Evolutionary conservation across 2,888 invertebrate species (phyloP).

Genomic region (Bellardia pandia): DNA sequence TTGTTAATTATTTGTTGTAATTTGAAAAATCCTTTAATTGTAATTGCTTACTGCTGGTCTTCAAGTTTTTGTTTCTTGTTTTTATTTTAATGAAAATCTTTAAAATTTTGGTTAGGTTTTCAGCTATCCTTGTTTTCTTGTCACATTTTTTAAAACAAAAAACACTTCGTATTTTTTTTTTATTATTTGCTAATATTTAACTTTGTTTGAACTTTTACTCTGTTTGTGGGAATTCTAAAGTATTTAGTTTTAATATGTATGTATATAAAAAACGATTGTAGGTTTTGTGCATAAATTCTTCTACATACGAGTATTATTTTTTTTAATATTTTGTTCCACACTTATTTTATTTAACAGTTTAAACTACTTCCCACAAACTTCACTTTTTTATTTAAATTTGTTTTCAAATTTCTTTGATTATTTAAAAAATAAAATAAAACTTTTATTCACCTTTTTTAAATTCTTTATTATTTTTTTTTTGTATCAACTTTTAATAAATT

Average conservation of each 20-base stretch:
- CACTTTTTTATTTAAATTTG: not conserved
- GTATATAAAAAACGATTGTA: not conserved
- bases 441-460: conserved; percentile 67
- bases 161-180: no score
- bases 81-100: not conserved
- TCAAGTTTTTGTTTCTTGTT: not conserved
- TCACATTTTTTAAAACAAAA: no score
- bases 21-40: no score
- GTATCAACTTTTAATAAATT: conserved; percentile 51
- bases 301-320: not conserved
- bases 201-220: not conserved
- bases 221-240: not conserved
- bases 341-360: not conserved
- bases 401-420: not conserved
- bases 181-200: no score
- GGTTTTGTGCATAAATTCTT: not conserved
- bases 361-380: not conserved
- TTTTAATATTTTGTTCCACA: not conserved
- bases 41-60: no score
- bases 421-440: conserved; percentile 22
- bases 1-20: no score
- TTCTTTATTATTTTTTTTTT: conserved; percentile 50
- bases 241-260: no score
- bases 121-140: no score
- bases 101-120: no score